Percentiles rank a stretch among this genome's conserved stretches.
phyloP scores from a whole-genome alignment of 1,140 invertebrate species.

The Drosophila triauraria region DNA sequence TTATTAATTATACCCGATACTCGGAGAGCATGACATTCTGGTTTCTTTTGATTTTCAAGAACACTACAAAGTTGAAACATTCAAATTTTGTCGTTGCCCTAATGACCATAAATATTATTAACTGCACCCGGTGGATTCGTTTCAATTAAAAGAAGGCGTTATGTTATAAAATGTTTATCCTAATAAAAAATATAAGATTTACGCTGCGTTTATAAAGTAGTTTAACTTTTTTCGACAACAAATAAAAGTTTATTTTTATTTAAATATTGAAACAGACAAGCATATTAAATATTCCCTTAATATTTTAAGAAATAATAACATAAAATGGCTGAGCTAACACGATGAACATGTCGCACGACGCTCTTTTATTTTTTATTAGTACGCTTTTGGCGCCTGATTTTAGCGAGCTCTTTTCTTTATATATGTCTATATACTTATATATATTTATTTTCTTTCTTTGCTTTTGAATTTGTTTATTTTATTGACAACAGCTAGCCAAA shows the following conservation, averaged over 20 bases:
- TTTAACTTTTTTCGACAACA: no score
- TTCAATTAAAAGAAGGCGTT: no score
- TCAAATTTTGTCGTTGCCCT: conserved; percentile 44
- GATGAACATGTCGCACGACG: neutral
- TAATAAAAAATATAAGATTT: no score
- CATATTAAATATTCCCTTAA: no score
- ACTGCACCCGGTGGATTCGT: neutral
- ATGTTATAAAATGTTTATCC: no score
- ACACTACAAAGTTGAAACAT: conserved; percentile 35
- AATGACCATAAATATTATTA: conserved; percentile 52
- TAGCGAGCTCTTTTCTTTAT: conserved; percentile 9
- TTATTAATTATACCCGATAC: conserved; percentile 6
- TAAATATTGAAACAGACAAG: neutral
- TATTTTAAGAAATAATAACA: no score
- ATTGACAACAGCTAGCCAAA: conserved; percentile 40
- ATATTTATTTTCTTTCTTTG: conserved; percentile 1
- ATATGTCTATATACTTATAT: neutral
- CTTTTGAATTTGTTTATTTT: conserved; percentile 49
- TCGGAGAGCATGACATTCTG: neutral
- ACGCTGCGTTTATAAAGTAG: no score
- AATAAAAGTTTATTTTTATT: neutral
- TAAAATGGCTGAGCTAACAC: no score
- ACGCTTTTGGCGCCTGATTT: conserved; percentile 35
- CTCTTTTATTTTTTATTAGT: conserved; percentile 15
- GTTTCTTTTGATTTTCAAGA: conserved; percentile 48